Evolutionary conservation across 2,113 vertebrate species (phyloP), one percentile per base, ranked within the genome.

Genomic region (Stigmatopora argus): DNA sequence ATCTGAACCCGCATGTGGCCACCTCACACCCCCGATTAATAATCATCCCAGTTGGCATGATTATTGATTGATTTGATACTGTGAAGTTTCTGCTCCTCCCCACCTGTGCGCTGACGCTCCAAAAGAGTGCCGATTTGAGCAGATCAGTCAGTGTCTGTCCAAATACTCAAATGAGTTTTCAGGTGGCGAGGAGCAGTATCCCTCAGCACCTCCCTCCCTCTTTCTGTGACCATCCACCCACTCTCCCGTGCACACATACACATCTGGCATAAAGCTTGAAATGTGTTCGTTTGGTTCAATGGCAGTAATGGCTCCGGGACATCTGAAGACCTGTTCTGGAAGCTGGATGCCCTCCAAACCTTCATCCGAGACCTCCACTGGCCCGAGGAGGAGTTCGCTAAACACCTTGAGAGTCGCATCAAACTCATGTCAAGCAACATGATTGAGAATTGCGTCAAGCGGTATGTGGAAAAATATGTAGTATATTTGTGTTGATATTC

Each of bases 401-500:
- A 97, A 70, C 96, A 99, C 85, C 89, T 99, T 12, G 96, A 99
- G 80, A 97, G 95, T 74, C 94, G 96, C 72, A 93, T 99, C 74
- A 92, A 97, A 88, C 91, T 98, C 62, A 99, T 99, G 96, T 97
- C 96, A 0, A 98, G 96, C 80, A 96, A 99, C 90, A 99, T 99
- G 97, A 99, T 99, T 0, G 97, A 99, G 81, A 98, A 93, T 77
- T 99, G 96, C 70, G 97, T 99, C 79, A 99, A 99, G 86, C 94
- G 97, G 97, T 98, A 72, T n/a, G 86, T 74, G 31, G 26, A 41
- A 41, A 41, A 41, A 2, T 41, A 41, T 31, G 26, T 31, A 31
- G 26, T 31, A 31, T 31, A 31, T 31, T 31, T 31, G 26, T 31
- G 26, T 31, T 2, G 26, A 31, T 31, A 31, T 31, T 31, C 26